phyloP scores from a whole-genome alignment of 2,888 invertebrate genomes.

The Phanerotoma sp. region DNA sequence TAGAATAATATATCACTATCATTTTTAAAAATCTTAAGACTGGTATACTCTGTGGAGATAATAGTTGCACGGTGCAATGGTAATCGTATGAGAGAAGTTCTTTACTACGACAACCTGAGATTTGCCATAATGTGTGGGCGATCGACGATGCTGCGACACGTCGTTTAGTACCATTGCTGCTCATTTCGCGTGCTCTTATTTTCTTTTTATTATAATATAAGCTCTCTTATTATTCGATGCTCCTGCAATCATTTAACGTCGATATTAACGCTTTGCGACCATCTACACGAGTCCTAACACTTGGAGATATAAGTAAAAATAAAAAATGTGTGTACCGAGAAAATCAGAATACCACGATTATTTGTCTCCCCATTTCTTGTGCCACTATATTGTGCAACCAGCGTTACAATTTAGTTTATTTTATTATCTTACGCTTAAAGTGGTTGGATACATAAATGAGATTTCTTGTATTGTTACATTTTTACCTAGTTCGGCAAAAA shows the following conservation, averaged over 20 bases:
- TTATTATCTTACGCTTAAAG: slow-evolving; percentile 30
- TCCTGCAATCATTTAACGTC: slow-evolving; percentile 9
- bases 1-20: slow-evolving; percentile 2
- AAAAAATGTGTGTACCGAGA: slow-evolving; percentile 4
- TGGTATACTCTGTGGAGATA: slow-evolving; percentile 9
- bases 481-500: no score
- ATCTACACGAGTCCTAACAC: not conserved
- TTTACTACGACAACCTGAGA: slow-evolving; percentile 30
- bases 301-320: not conserved
- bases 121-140: slow-evolving; percentile 40
- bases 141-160: slow-evolving; percentile 29
- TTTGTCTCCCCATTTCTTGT: slow-evolving; percentile 25
- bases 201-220: slow-evolving; percentile 1
- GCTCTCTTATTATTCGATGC: slow-evolving; percentile 4
- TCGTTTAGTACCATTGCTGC: not conserved
- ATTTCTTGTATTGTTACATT: no score
- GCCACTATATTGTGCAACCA: slow-evolving; percentile 30
- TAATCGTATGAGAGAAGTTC: slow-evolving; percentile 40
- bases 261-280: not conserved
- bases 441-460: not conserved
- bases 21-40: no score
- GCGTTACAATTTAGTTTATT: slow-evolving; percentile 32
- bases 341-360: slow-evolving; percentile 11
- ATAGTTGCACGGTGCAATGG: slow-evolving; percentile 26
- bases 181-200: slow-evolving; percentile 1